Evolutionary conservation across 1,140 invertebrate species (phyloP).

Genomic region (Microplitis demolitor): DNA sequence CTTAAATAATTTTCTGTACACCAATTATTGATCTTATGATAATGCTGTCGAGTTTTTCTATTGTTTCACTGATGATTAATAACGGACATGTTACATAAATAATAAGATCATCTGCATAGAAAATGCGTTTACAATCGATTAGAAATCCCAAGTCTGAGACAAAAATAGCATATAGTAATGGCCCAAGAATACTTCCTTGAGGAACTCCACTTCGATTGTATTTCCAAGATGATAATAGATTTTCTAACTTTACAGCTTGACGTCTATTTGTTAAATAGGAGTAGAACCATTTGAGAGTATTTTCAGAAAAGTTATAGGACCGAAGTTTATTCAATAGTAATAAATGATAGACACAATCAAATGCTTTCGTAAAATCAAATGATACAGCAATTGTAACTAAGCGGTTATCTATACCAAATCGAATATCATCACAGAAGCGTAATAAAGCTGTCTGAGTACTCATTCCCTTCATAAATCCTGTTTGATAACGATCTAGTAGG

Average conservation of each 20-base stretch:
- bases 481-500: background rate
- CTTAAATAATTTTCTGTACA: background rate
- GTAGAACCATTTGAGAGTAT: background rate
- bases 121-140: background rate
- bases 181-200: background rate
- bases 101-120: background rate
- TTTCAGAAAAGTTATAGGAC: background rate
- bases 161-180: background rate
- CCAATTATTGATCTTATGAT: background rate
- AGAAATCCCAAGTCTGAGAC: background rate
- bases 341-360: slow-evolving; percentile 23
- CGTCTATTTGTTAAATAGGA: background rate
- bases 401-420: background rate
- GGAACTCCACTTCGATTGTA: background rate
- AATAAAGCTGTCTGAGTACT: background rate
- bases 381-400: slow-evolving; percentile 13
- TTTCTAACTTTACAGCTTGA: background rate
- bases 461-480: background rate
- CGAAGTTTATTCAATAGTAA: slow-evolving; percentile 16
- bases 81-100: background rate
- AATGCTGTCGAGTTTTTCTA: background rate
- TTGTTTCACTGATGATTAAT: no score
- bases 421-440: background rate
- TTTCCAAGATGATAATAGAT: background rate
- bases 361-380: slow-evolving; percentile 27